Evolutionary conservation across 2,888 invertebrate species (phyloP).

Genomic region (Epinotia demarniana): DNA sequence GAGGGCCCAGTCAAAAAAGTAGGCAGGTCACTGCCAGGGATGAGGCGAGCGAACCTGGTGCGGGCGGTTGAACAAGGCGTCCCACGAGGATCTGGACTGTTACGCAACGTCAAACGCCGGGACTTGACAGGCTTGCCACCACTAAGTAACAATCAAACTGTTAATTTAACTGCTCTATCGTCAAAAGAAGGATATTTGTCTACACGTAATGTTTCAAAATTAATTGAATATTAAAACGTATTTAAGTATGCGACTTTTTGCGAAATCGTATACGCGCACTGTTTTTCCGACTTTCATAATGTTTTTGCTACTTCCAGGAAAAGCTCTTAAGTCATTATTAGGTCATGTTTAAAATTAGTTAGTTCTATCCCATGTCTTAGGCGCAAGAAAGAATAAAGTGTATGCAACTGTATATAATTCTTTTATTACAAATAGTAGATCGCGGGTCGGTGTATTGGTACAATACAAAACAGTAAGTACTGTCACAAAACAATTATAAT

Average conservation of each 20-base stretch:
- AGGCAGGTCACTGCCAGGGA: background rate
- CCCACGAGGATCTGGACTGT: background rate
- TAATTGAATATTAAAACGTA: background rate
- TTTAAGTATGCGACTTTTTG: background rate
- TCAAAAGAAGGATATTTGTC: background rate
- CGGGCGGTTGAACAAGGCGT: constrained; percentile 12
- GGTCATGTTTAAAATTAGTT: background rate
- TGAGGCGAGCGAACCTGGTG: constrained; percentile 17
- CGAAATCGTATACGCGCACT: background rate
- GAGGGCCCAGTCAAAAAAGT: background rate
- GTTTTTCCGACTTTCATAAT: background rate
- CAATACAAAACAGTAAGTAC: too few relatives aligned
- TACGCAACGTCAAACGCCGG: constrained; percentile 6
- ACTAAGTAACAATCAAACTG: constrained; percentile 2
- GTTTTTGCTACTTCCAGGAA: background rate
- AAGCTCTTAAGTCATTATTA: background rate
- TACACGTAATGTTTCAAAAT: constrained; percentile 12
- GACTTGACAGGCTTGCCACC: background rate
- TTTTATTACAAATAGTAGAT: constrained; percentile 1
- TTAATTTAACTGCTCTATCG: background rate
- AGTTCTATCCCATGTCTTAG: background rate
- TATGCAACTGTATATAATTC: background rate
- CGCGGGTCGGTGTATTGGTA: too few relatives aligned
- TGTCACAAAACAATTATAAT: background rate
- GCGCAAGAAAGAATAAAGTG: background rate